phyloP scores from a whole-genome alignment of 2,888 invertebrate species.

The Epistrophe grossulariae region DNA sequence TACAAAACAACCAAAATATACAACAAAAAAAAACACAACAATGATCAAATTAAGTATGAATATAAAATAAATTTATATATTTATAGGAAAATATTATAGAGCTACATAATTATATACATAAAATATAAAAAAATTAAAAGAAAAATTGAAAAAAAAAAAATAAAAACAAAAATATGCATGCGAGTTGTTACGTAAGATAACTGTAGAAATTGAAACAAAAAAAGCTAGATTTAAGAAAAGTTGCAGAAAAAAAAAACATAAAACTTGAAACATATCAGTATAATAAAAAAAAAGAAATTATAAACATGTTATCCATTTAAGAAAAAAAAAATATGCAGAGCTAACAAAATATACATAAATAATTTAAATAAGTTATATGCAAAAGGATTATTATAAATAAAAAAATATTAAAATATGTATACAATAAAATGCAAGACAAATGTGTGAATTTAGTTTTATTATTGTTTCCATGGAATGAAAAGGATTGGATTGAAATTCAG shows the following conservation, averaged over 20 bases:
- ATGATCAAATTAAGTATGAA: slow-evolving; percentile 10
- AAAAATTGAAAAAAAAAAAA: neutral
- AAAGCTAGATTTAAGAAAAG: slow-evolving; percentile 37
- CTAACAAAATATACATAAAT: slow-evolving; percentile 44
- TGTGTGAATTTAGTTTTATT: slow-evolving; percentile 3
- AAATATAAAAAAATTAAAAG: slow-evolving; percentile 23
- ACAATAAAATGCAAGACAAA: slow-evolving; percentile 60
- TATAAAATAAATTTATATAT: slow-evolving; percentile 68
- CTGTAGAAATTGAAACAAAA: slow-evolving; percentile 47
- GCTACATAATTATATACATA: slow-evolving; percentile 47
- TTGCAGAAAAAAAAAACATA: slow-evolving; percentile 35
- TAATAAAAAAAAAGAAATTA: slow-evolving; percentile 26
- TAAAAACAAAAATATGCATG: slow-evolving; percentile 43
- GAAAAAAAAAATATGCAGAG: slow-evolving; percentile 33
- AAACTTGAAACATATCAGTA: slow-evolving; percentile 70
- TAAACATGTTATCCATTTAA: slow-evolving; percentile 60
- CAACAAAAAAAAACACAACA: slow-evolving; percentile 42
- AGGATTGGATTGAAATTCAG: too few species aligned
- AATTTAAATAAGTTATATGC: slow-evolving; percentile 32
- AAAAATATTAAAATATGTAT: slow-evolving; percentile 59
- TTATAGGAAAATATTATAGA: slow-evolving; percentile 66
- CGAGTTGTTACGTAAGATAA: slow-evolving; percentile 52
- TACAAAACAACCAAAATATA: slow-evolving; percentile 52
- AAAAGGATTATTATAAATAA: slow-evolving; percentile 47
- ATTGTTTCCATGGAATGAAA: too few species aligned